Conservation (phyloP, 2,113 vertebrate species). For the Myxocyprinus asiaticus region DNA sequence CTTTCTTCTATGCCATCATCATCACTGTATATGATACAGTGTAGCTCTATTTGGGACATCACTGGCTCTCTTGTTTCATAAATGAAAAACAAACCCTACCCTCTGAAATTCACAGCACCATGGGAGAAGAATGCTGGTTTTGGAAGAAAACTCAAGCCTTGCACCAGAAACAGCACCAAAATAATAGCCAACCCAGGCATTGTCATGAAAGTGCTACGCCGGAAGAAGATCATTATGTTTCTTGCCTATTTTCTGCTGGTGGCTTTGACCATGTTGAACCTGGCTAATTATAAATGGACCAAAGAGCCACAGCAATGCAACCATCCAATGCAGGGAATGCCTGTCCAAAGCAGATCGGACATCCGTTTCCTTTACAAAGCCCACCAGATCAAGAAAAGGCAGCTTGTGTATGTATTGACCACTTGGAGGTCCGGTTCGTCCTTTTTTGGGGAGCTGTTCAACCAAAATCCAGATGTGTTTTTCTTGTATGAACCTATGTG, state of each 20-base stretch:
- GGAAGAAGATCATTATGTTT: conserved; percentile 87
- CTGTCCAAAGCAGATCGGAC: conserved; percentile 74
- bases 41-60: conserved; percentile 50
- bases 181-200: conserved; percentile 78
- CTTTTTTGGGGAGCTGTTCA: conserved; percentile 97
- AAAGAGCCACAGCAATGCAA: conserved; percentile 88
- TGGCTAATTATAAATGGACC: conserved; percentile 91
- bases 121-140: conserved; percentile 79
- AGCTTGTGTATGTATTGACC: conserved; percentile 91
- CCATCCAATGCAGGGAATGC: conserved; percentile 74
- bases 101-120: conserved; percentile 73
- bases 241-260: conserved; percentile 87
- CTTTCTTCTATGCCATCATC: not conserved
- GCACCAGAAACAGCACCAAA: conserved; percentile 71
- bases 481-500: conserved; percentile 97
- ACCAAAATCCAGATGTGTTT: conserved; percentile 96
- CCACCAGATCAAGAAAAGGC: conserved; percentile 75
- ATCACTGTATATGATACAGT: not conserved
- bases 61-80: conserved; percentile 60
- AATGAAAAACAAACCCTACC: conserved; percentile 76
- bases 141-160: conserved; percentile 73
- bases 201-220: conserved; percentile 90
- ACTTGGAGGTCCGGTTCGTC: conserved; percentile 97
- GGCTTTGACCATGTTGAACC: conserved; percentile 87
- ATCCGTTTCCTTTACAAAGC: conserved; percentile 73